Base-by-base conservation (phyloP, 2,888 invertebrate species). In the Drosophila emarginata region DNA sequence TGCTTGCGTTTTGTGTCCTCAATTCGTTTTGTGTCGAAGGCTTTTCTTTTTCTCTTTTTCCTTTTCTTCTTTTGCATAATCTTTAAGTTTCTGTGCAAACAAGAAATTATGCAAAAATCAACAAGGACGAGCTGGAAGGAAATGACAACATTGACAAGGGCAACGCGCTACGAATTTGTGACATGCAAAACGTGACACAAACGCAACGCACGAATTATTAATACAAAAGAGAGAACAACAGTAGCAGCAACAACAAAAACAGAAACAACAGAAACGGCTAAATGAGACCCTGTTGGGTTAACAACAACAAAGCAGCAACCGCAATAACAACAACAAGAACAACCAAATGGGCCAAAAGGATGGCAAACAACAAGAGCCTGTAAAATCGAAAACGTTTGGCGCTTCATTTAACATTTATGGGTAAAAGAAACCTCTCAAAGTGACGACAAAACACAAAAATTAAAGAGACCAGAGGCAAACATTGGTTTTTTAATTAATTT, bases 401-500 rank as follows among this genome's bases (percentile, higher is more conserved):
- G 89, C 87, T 87, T 84, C 89, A 87, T 84, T 87, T 85, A 88
- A 74, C 78, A 84, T 81, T 83, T 76, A 88, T 80, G 77, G 36
- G 26, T 37, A 36, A 45, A 45, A 21, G 36, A 62, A 64, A 78
- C 56, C 45, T 21, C 45, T 45, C 68, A 67, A 56, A 64, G 67
- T 53, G 45, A 32, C 52, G 37, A 37, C 67, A 61, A 67, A 74
- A 45, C 12, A 45, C 73, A 58, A 58, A 72, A 70, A 72, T 65
- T 65, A 56, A 67, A 53, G 40, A 73, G 61, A 67, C 59, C 56
- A 21, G 60, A 59, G n/a, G 18, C 45, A 45, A 45, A 59, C 74
- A 80, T 87, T 73, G 81, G 73, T 70, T 78, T 77, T 84, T 79
- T 84, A 88, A 84, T 88, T 84, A 76, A 87, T 84, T 87, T 45